These are phyloP conservation scores for Plagodis dolabraria DNA, from an alignment of 2,888 invertebrate genomes.

Conservation along the genomic window DNA sequence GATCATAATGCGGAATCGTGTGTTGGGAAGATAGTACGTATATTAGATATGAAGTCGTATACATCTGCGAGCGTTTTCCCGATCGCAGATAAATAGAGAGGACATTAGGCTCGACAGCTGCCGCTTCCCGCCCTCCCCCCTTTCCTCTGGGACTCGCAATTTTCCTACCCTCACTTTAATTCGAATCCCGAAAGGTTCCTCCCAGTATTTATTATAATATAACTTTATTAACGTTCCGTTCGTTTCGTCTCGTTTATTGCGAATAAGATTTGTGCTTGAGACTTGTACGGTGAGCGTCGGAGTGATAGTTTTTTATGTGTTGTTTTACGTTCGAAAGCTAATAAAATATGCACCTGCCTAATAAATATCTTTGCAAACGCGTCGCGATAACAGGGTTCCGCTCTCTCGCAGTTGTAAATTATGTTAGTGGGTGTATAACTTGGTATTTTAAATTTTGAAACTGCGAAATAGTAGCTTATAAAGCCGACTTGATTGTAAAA, in stretches of 20 bases:
- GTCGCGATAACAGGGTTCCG: constrained; percentile 58
- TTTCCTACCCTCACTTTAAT: constrained; percentile 83
- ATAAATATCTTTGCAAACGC: constrained; percentile 61
- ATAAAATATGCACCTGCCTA: constrained; percentile 69
- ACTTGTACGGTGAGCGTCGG: constrained; percentile 47
- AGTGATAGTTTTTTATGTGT: constrained; percentile 66
- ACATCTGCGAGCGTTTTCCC: constrained; percentile 60
- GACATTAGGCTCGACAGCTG: constrained; percentile 80
- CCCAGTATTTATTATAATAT: constrained; percentile 82
- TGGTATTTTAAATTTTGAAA: constrained; percentile 30
- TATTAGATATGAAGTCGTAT: constrained; percentile 55
- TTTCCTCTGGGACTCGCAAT: constrained; percentile 78
- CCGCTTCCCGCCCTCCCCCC: constrained; percentile 56
- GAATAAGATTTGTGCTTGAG: constrained; percentile 66
- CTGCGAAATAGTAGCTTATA: constrained; percentile 23
- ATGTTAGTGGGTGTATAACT: constrained; percentile 53
- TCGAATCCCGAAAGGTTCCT: constrained; percentile 81
- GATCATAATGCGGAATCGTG: constrained; percentile 32
- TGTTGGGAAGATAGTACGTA: constrained; percentile 36
- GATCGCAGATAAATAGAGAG: constrained; percentile 80
- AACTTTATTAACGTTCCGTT: constrained; percentile 77
- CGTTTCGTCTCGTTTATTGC: constrained; percentile 59
- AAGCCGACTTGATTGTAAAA: too few relatives aligned
- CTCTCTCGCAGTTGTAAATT: constrained; percentile 55
- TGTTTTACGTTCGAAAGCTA: constrained; percentile 62